Base-by-base conservation (phyloP, 2,797 vertebrate genomes). In the Cynopterus sphinx region DNA sequence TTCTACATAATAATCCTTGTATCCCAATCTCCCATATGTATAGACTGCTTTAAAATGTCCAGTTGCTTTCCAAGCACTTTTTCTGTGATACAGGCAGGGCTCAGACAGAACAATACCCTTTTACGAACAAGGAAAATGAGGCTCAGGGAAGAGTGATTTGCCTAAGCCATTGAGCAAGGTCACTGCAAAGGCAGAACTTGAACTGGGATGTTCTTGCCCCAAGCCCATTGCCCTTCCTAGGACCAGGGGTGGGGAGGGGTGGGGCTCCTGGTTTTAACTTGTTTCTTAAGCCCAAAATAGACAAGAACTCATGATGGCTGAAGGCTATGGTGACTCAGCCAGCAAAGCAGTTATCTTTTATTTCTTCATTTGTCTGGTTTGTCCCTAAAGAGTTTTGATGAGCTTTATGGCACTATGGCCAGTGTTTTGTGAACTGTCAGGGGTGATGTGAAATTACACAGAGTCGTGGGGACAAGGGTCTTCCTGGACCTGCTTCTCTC, bases 201-300 rank as follows among this genome's bases (percentile, higher is more conserved):
- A 46, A 22, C 6, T 3, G 41, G 13, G 15, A 7, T 51, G 46
- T 61, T 41, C 65, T 84, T 15, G 41, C 10, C 55, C 8, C 9
- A 1, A 22, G 19, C 9, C 24, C 11, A n/a, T 22, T 21, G 51
- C 15, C 31, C 17, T 94, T 31, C 6, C 5, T 0, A 0, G 43
- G 33, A 7, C 11, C 31, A 2, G 1, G 2, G 51, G 12, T 28
- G 13, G 28, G 11, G 15, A 4, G 0, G 2, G 43, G 12, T n/a
- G 17, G 24, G 9, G 15, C 16, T 55, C 19, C n/a, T 33, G 16
- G 3, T 33, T 82, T 94, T 46, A 73, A 51, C 13, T 61, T 71
- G 59, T 55, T 36, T 11, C 21, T 31, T 9, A 93, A 15, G 36
- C 89, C 10, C 22, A 10, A 31, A 73, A 49, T 24, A 53, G 53